phyloP scores from a whole-genome alignment of 2,888 invertebrate genomes.

The Rhyacophila evoluta region DNA sequence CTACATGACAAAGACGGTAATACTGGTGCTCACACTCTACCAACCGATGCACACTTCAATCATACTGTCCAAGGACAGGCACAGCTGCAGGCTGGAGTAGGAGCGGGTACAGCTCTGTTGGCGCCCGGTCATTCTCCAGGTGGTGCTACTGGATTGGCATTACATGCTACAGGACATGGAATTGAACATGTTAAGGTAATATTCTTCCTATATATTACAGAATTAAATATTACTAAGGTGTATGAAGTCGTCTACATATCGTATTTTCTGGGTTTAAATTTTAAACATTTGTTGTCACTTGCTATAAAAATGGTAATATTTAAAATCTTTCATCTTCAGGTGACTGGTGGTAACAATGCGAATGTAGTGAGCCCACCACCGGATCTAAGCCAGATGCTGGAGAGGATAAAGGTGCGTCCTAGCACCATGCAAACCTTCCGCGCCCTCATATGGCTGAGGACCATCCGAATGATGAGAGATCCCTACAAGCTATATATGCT shows the following conservation, averaged over 20 bases:
- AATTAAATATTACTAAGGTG: too few species aligned
- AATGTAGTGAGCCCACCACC: constrained; percentile 64
- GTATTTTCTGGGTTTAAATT: too few species aligned
- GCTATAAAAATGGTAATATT: too few species aligned
- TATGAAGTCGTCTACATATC: too few species aligned
- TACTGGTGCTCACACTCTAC: constrained; percentile 53
- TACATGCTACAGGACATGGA: constrained; percentile 68
- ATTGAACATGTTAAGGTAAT: constrained; percentile 69
- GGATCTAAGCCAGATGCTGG: constrained; percentile 71
- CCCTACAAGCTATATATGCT: constrained; percentile 81
- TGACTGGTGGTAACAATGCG: constrained; percentile 40
- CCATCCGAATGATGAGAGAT: constrained; percentile 76
- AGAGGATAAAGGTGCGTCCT: constrained; percentile 74
- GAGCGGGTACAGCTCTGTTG: neutral
- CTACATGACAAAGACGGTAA: constrained; percentile 67
- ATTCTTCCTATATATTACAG: too few species aligned
- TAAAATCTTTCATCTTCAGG: too few species aligned
- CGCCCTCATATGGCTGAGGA: constrained; percentile 76
- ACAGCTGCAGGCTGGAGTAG: neutral
- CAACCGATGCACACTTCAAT: constrained; percentile 34
- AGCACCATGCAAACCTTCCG: constrained; percentile 74
- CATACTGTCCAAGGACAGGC: constrained; percentile 26
- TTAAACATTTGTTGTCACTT: too few species aligned
- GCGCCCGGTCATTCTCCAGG: constrained; percentile 29
- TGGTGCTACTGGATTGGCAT: constrained; percentile 57